Evolutionary conservation across 2,113 vertebrate species (phyloP).

Genomic region (Actinemys pallida): DNA sequence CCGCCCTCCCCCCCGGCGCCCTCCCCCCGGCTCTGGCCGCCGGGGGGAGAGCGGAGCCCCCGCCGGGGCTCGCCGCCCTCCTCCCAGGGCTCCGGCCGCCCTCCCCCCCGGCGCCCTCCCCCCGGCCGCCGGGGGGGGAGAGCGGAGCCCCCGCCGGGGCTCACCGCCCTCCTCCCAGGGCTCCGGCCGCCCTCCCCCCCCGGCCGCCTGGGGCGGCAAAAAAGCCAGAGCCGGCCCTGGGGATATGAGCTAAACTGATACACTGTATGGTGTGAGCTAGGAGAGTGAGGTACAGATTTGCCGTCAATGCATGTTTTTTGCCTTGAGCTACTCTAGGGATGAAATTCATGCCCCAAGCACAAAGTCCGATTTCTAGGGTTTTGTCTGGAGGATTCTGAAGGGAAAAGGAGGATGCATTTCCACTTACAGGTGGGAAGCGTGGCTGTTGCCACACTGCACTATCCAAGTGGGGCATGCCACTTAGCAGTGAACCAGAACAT

Average conservation of each 20-base stretch:
- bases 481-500: not conserved
- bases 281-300: not conserved
- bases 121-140: no score
- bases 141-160: no score
- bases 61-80: no score
- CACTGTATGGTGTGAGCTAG: not conserved
- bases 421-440: not conserved
- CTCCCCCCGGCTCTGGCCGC: no score
- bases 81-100: no score
- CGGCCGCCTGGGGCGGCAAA: no score
- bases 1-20: no score
- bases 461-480: not conserved
- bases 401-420: not conserved
- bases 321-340: not conserved
- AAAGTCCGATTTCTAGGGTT: not conserved
- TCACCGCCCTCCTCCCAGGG: no score
- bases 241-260: not conserved
- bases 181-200: no score
- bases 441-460: not conserved
- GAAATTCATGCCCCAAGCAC: not conserved
- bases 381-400: not conserved
- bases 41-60: no score
- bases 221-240: not conserved
- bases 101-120: no score
- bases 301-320: not conserved